Base-by-base conservation (phyloP, 1,140 invertebrate species). In the Palaemon carinicauda region DNA sequence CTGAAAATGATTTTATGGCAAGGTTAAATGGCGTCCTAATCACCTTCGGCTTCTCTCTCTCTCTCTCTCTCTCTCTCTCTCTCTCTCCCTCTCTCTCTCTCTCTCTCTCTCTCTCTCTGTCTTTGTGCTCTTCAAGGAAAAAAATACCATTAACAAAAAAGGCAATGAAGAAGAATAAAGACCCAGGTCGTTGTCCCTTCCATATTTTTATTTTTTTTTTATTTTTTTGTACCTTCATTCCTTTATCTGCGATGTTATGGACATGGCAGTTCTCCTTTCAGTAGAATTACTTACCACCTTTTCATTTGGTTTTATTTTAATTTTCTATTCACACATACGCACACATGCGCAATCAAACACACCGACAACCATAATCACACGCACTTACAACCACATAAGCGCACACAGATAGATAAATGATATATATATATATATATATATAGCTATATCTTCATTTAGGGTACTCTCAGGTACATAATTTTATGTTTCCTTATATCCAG, bases 371-470 rank as follows among this genome's bases (percentile, higher is more conserved):
- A n/a, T n/a, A n/a, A n/a, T n/a, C n/a, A n/a, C n/a, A n/a, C n/a
- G n/a, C n/a, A n/a, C n/a, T n/a, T n/a, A 12, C 1, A 12, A 60
- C 15, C 15, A 60, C 56, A 15, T 27, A 27, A 7, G 1, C 15
- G 1, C n/a, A 17, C 15, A 60, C 7, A 60, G 15, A 7, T 60
- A 10, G 31, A 31, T 21, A 5, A 19, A 9, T 74, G 27, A 0
- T 12, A 2, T 19, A 74, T 74, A 74, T 74, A 74, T 74, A 74
- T 74, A 74, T 74, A 73, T 73, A 73, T 73, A 73, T 73, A 73
- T 73, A 31, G n/a, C n/a, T n/a, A n/a, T n/a, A n/a, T n/a, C n/a
- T n/a, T n/a, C n/a, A n/a, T n/a, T n/a, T n/a, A n/a, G n/a, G n/a
- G n/a, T n/a, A n/a, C n/a, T n/a, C n/a, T n/a, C n/a, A n/a, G n/a